phyloP scores from a whole-genome alignment of 2,888 invertebrate genomes.

The Pyrrhosoma nymphula region DNA sequence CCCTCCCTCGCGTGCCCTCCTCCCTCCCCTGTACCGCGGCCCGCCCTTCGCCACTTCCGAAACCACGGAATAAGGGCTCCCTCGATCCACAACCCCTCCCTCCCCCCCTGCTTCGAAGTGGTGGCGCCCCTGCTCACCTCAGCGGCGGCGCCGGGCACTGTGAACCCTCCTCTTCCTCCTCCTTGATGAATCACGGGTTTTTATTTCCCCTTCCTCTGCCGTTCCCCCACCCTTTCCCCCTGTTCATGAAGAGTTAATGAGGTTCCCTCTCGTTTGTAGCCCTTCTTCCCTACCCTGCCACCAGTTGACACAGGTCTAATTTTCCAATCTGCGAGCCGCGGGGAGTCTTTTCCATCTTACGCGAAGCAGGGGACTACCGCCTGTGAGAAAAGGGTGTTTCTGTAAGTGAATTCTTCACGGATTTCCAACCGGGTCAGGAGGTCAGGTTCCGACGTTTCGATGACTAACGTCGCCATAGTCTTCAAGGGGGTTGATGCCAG shows the following conservation, averaged over 20 bases:
- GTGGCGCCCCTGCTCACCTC: background rate
- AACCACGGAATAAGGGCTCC: background rate
- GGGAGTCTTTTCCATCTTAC: background rate
- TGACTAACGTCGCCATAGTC: too few relatives aligned
- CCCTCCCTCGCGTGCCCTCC: background rate
- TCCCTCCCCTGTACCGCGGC: background rate
- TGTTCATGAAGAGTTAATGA: constrained; percentile 39
- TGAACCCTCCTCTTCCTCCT: background rate
- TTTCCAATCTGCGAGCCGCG: constrained; percentile 25
- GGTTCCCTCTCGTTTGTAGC: constrained; percentile 12
- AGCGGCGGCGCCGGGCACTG: constrained; percentile 14
- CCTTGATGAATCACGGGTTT: background rate
- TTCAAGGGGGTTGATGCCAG: too few relatives aligned
- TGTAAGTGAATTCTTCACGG: background rate
- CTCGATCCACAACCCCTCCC: background rate
- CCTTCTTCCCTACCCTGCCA: background rate
- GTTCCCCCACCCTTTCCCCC: background rate
- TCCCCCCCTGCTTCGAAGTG: background rate
- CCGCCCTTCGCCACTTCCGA: background rate
- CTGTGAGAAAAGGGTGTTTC: background rate
- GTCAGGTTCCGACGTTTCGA: too few relatives aligned
- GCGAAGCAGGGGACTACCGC: background rate
- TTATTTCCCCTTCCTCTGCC: background rate
- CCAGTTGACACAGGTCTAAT: constrained; percentile 45
- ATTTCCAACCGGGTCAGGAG: too few relatives aligned